phyloP scores from a whole-genome alignment of 2,888 invertebrate species.

The Mythimna albipuncta region DNA sequence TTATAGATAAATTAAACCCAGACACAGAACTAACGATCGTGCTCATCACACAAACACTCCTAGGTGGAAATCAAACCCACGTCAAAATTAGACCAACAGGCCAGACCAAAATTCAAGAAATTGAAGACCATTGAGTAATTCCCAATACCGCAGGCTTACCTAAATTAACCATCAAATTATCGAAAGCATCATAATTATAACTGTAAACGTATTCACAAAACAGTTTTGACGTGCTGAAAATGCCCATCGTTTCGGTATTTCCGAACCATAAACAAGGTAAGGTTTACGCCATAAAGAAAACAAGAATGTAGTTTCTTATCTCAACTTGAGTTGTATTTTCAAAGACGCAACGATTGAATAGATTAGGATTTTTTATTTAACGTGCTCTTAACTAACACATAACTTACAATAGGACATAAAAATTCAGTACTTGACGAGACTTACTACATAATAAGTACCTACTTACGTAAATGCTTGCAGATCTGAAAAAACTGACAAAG shows the following conservation, averaged over 20 bases:
- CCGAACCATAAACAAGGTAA: conserved; percentile 13
- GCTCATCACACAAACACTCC: too few relatives aligned
- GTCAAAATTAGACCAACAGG: too few relatives aligned
- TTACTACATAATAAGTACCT: conserved; percentile 11
- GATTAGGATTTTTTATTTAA: conserved; percentile 42
- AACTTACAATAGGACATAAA: conserved; percentile 55
- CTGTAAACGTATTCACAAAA: conserved; percentile 27
- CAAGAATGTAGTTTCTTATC: conserved; percentile 55
- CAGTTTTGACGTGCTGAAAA: conserved; percentile 31
- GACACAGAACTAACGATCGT: too few relatives aligned
- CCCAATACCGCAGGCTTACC: neutral
- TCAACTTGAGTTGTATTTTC: conserved; percentile 7
- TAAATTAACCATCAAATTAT: conserved; percentile 25
- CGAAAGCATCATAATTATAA: conserved; percentile 23
- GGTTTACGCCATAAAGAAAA: conserved; percentile 30
- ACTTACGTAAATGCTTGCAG: conserved; percentile 6
- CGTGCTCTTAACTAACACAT: conserved; percentile 28
- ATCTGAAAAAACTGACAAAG: conserved; percentile 1
- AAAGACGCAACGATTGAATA: conserved; percentile 41
- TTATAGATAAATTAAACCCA: too few relatives aligned
- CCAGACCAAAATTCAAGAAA: conserved; percentile 1
- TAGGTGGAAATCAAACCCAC: too few relatives aligned
- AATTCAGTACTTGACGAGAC: conserved; percentile 12
- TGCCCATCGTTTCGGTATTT: conserved; percentile 26
- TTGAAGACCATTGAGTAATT: neutral